phyloP scores from a whole-genome alignment of 2,888 invertebrate species.

The Sepioteuthis lessoniana region DNA sequence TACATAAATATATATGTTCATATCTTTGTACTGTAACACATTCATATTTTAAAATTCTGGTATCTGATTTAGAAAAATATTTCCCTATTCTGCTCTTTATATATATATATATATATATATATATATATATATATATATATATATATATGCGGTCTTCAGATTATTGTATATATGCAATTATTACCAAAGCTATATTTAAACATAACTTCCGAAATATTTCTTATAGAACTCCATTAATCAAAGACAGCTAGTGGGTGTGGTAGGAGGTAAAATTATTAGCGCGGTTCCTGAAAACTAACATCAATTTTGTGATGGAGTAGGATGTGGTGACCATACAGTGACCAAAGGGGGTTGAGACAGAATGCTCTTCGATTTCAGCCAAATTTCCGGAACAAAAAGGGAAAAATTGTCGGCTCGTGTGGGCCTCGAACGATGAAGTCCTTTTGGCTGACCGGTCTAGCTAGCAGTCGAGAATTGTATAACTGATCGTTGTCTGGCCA shows the following conservation, averaged over 20 bases:
- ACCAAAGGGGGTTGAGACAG: neutral
- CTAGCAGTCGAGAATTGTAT: neutral
- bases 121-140: no score
- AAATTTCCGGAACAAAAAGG: neutral
- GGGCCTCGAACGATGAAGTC: neutral
- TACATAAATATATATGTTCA: no score
- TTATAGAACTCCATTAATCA: neutral
- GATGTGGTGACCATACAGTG: neutral
- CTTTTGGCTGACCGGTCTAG: no score
- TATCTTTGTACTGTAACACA: no score
- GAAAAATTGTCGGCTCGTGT: neutral
- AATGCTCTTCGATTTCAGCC: neutral
- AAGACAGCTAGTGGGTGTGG: neutral
- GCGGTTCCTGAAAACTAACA: neutral
- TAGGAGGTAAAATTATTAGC: neutral
- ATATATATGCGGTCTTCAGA: no score
- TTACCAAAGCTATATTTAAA: no score
- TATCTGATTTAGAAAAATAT: no score
- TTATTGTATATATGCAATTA: no score
- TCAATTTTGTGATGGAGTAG: neutral
- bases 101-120: no score
- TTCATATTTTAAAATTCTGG: no score
- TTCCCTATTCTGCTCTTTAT: no score
- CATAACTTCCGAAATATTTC: neutral
- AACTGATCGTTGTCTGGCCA: neutral